A percentile compares a stretch with the other conserved stretches of the same genome.
These are phyloP conservation scores for Oryctolagus cuniculus DNA, from an alignment of 2,113 vertebrate genomes.

Conservation along the genomic window DNA sequence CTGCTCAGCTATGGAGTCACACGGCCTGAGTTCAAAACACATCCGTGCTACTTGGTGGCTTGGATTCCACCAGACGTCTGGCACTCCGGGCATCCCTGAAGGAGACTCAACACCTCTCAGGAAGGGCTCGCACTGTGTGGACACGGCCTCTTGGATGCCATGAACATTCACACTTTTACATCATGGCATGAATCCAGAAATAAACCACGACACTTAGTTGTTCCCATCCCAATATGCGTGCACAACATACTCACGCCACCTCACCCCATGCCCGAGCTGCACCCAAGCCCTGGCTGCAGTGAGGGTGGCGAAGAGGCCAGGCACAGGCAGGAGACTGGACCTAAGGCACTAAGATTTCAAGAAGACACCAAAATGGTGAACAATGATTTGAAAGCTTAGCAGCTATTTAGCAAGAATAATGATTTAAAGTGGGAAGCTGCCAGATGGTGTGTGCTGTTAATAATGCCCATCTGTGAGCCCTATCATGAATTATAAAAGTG, in stretches of 20 bases:
- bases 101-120: not conserved
- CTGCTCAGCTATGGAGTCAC: not conserved
- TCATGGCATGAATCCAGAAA: not conserved
- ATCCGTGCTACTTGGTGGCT: not conserved
- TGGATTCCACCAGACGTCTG: not conserved
- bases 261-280: not conserved
- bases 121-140: not conserved
- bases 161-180: not conserved
- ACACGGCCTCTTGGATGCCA: not conserved
- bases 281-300: not conserved
- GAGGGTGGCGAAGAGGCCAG: not conserved
- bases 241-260: accelerated
- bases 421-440: slow-evolving; percentile 37
- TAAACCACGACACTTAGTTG: not conserved
- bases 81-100: not conserved
- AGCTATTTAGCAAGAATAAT: slow-evolving; percentile 70
- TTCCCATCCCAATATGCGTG: not conserved
- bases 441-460: slow-evolving; percentile 70
- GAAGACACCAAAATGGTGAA: slow-evolving; percentile 25
- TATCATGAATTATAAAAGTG: slow-evolving; percentile 56
- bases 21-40: not conserved
- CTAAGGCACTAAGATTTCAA: not conserved
- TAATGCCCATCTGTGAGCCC: slow-evolving; percentile 68
- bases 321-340: not conserved
- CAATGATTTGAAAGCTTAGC: slow-evolving; percentile 60